Evolutionary conservation across 1,140 invertebrate genomes (phyloP).

Genomic region (Apis dorsata): DNA sequence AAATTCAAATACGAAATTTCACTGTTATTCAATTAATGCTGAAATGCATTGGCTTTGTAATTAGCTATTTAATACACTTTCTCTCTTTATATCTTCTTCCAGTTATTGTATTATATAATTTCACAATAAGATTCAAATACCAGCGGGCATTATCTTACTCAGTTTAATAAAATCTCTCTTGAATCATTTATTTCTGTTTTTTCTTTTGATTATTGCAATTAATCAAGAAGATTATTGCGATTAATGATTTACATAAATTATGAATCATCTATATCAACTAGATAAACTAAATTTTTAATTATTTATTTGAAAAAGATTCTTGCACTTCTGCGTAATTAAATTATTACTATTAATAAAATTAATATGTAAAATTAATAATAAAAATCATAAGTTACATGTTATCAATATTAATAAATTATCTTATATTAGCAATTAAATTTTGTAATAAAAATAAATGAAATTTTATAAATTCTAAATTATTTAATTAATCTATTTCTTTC

Average conservation of each 20-base stretch:
- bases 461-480: too few species aligned
- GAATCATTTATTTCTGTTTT: neutral
- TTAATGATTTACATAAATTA: neutral
- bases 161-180: neutral
- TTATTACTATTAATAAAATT: neutral
- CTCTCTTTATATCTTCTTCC: conserved; percentile 28
- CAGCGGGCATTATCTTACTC: conserved; percentile 5
- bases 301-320: neutral
- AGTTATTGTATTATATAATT: conserved; percentile 38
- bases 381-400: neutral
- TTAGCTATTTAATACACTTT: conserved; percentile 35
- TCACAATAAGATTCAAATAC: neutral
- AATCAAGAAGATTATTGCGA: neutral
- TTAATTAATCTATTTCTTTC: too few species aligned
- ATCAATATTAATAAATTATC: too few species aligned
- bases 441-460: too few species aligned
- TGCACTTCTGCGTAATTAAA: too few species aligned
- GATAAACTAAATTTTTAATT: neutral
- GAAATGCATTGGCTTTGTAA: conserved; percentile 21
- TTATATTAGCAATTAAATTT: too few species aligned
- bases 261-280: neutral
- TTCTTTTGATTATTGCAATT: neutral
- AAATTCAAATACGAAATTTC: neutral
- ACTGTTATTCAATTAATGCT: conserved; percentile 27
- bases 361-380: neutral